Evolutionary conservation across 92 coral and sea anemone genomes (phyloP), one percentile per base, ranked within the genome.

Genomic region (Paragorgia papillata): DNA sequence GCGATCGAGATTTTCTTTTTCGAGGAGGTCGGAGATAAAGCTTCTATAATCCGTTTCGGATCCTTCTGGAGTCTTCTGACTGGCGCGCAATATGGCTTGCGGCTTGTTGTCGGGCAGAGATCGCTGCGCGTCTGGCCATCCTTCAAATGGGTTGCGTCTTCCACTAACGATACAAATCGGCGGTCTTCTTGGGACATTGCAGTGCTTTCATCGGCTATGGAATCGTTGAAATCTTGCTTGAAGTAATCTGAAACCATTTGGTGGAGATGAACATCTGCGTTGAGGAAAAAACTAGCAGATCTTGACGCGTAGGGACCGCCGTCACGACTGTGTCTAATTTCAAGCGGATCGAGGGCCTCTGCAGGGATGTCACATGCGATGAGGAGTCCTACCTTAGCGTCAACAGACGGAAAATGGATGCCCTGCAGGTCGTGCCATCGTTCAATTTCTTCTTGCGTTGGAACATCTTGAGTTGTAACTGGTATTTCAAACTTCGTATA

Each of bases 361-460:
- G 75, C n/a, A n/a, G n/a, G 82, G 0, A 78, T 62, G 3, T 78
- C 65, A 26, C 44, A 37, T 7, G 46, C 82, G 48, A 76, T 28
- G 4, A 85, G 65, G 20, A 80, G 85, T 9, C 88, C 84, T 29
- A 84, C 28, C 6, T 83, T n/a, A n/a, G 49, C 64, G 14, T 79
- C 84, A 13, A 84, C 65, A 19, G 13, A 17, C 41, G 34, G 80
- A 26, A 84, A 20, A 9, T 48, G 56, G 7, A 84, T 41, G 17
- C 62, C 79, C 13, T 55, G 9, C 1, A 86, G 40, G 43, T 86
- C 59, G 1, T 70, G 86, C 89, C 89, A 86, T 22, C 75, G 50
- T 24, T 80, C 79, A 12, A 65, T 57, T 30, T 82, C 80, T 2
- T 76, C 84, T 51, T 81, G 84, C 19, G 84, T 60, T 18, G 89